Conservation (phyloP, 1,140 invertebrate genomes). For the Trichonephila inaurata region DNA sequence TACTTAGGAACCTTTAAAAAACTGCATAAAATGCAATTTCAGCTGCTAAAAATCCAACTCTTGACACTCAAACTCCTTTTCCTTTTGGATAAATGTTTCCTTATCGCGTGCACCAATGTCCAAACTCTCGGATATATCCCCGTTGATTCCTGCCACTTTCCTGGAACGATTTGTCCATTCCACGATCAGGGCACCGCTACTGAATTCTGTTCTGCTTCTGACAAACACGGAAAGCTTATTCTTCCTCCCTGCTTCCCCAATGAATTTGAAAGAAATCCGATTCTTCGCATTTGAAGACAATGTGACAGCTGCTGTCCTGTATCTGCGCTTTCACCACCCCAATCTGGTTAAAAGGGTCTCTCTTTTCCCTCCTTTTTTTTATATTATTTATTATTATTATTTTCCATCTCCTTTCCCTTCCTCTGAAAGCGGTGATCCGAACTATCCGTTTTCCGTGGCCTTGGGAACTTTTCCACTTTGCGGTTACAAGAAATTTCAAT, state of each 20-base stretch:
- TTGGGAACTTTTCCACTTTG: constrained; percentile 42
- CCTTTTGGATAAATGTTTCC: not conserved
- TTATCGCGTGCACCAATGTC: not conserved
- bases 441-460: not conserved
- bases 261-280: constrained; percentile 38
- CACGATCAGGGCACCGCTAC: not conserved
- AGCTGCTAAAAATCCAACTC: no score
- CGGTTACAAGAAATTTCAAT: constrained; percentile 69
- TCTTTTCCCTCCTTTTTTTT: not conserved
- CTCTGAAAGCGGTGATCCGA: not conserved
- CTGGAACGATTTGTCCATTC: not conserved
- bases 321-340: not conserved
- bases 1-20: no score
- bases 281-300: constrained; percentile 34
- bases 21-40: no score
- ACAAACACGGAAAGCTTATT: not conserved
- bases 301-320: constrained; percentile 36
- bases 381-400: not conserved
- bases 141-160: not conserved
- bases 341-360: constrained; percentile 31
- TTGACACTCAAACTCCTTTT: not conserved
- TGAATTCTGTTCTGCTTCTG: not conserved
- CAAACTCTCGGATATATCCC: not conserved
- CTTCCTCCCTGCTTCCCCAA: not conserved
- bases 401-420: not conserved